Conservation (phyloP, 2,888 invertebrate species). For the Osmoderma eremita region DNA sequence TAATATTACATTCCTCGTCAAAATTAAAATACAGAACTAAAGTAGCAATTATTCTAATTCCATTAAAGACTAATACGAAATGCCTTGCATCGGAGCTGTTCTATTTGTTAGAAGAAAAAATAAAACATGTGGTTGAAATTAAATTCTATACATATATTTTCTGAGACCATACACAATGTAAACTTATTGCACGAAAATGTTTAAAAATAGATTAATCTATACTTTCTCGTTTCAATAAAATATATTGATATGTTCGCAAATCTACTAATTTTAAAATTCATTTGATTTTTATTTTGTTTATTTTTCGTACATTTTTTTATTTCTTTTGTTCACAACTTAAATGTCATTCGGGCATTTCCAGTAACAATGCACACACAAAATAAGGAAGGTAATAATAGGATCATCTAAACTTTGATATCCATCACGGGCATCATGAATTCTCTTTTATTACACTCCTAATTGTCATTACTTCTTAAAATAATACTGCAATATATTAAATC, state of each 20-base stretch:
- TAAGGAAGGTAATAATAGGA: conserved; percentile 12
- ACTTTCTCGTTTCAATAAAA: conserved; percentile 6
- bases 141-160: background rate
- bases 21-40: too few species aligned
- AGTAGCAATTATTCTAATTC: too few species aligned
- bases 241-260: conserved; percentile 23
- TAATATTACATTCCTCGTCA: too few species aligned
- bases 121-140: background rate
- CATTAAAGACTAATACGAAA: too few species aligned
- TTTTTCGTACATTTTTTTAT: conserved; percentile 10
- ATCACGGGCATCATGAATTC: conserved; percentile 14
- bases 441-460: background rate
- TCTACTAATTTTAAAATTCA: conserved; percentile 12
- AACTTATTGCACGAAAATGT: background rate
- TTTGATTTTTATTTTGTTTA: conserved; percentile 3
- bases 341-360: conserved; percentile 22
- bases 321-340: conserved; percentile 23
- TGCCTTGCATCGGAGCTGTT: too few species aligned
- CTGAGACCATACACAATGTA: background rate
- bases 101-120: too few species aligned
- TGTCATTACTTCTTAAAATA: conserved; percentile 18
- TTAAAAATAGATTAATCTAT: background rate
- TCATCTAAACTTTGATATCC: background rate
- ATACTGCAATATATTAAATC: conserved; percentile 24
- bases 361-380: conserved; percentile 22